Evolutionary conservation across 2,888 invertebrate species (phyloP).

Genomic region (Eurois occulta): DNA sequence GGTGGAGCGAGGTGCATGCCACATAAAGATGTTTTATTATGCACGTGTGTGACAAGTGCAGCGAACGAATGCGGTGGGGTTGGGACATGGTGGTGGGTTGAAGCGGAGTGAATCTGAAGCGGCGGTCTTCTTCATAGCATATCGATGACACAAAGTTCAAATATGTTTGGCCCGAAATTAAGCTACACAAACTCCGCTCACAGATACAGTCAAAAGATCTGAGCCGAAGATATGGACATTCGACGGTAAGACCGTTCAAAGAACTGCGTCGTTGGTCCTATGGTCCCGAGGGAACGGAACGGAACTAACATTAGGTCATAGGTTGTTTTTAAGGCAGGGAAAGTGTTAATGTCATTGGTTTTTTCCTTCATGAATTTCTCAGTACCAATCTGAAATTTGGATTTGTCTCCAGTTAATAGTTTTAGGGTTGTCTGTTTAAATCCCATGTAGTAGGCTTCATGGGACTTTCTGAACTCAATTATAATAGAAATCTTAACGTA

Average conservation of each 20-base stretch:
- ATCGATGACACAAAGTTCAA: neutral
- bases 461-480: neutral
- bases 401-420: neutral
- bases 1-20: slow-evolving; percentile 52
- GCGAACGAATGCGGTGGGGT: slow-evolving; percentile 55
- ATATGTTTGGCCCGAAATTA: neutral
- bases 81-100: neutral
- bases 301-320: too few species aligned
- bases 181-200: neutral
- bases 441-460: neutral
- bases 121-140: neutral
- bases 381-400: neutral
- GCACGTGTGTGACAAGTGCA: slow-evolving; percentile 70
- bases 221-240: too few species aligned
- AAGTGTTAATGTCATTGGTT: neutral
- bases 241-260: neutral
- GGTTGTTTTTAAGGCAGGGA: neutral
- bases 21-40: slow-evolving; percentile 70
- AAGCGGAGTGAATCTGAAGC: slow-evolving; percentile 27
- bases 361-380: neutral
- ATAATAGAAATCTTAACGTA: neutral
- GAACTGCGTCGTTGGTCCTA: neutral
- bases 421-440: neutral
- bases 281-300: neutral
- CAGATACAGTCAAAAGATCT: neutral